phyloP scores from a whole-genome alignment of 2,113 vertebrate genomes.

The Pangasianodon gigas region DNA sequence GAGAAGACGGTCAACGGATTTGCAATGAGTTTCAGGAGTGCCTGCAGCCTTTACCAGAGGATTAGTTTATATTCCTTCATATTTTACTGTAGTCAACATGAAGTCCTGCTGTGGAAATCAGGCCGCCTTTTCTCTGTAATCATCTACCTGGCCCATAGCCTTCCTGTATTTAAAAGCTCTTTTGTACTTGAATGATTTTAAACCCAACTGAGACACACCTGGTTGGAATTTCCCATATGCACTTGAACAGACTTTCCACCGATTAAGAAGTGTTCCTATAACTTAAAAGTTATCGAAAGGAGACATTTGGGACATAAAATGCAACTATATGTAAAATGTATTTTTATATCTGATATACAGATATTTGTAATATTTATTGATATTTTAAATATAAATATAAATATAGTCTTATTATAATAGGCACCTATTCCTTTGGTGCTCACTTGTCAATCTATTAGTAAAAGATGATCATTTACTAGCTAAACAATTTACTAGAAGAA shows the following conservation, averaged over 20 bases:
- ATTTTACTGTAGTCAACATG: conserved; percentile 49
- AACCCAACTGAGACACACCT: conserved; percentile 11
- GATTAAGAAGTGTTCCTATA: neutral
- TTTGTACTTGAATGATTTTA: conserved; percentile 36
- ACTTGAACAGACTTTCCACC: conserved; percentile 1
- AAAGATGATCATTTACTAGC: neutral
- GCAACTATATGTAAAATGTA: neutral
- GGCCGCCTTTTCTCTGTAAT: conserved; percentile 28
- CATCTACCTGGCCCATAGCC: conserved; percentile 23
- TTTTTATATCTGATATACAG: neutral
- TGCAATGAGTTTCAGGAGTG: conserved; percentile 38
- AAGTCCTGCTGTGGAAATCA: conserved; percentile 39
- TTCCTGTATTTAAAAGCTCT: conserved; percentile 44
- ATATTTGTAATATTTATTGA: neutral
- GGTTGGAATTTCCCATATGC: conserved; percentile 25
- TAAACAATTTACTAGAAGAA: neutral
- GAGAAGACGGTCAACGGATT: conserved; percentile 41
- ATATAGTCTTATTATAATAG: neutral
- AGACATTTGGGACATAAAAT: neutral
- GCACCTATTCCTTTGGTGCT: neutral
- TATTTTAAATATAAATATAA: conserved; percentile 7
- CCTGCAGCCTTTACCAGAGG: conserved; percentile 41
- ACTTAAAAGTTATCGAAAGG: neutral
- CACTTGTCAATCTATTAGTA: neutral
- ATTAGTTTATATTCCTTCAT: conserved; percentile 49